phyloP scores from a whole-genome alignment of 1,140 invertebrate genomes.

The Drosophila leontia region DNA sequence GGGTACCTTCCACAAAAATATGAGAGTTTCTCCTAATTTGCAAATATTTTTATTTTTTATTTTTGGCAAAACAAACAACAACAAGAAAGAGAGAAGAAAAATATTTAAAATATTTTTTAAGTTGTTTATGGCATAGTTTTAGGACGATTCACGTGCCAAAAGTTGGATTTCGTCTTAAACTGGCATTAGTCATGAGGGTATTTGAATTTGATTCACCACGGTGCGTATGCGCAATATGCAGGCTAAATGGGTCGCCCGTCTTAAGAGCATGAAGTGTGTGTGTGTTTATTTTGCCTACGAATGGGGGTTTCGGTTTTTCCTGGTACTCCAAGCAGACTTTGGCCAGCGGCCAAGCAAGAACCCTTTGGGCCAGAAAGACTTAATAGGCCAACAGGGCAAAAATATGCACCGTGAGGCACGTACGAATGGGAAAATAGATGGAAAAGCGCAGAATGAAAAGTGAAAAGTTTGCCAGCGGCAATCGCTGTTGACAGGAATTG shows the following conservation, averaged over 20 bases:
- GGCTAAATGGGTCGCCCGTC: conserved; percentile 65
- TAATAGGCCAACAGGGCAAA: conserved; percentile 83
- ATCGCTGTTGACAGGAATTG: conserved; percentile 21
- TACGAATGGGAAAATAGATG: conserved; percentile 45
- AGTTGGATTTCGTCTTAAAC: conserved; percentile 57
- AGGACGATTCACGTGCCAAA: conserved; percentile 67
- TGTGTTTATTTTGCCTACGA: not conserved
- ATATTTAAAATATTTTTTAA: conserved; percentile 43
- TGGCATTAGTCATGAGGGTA: conserved; percentile 57
- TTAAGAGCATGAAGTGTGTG: conserved; percentile 2
- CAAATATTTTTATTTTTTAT: conserved; percentile 60
- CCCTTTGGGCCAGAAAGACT: conserved; percentile 52
- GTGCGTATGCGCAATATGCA: conserved; percentile 70
- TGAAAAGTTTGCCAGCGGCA: conserved; percentile 68
- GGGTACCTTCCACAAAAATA: conserved; percentile 29
- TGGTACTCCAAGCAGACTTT: conserved; percentile 46
- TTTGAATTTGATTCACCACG: conserved; percentile 55
- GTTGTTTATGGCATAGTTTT: conserved; percentile 57
- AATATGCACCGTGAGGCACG: conserved; percentile 52
- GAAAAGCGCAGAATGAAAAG: conserved; percentile 83
- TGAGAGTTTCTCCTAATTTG: conserved; percentile 82
- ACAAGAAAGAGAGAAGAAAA: conserved; percentile 26
- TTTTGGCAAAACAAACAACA: conserved; percentile 23
- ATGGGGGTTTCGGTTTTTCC: conserved; percentile 60
- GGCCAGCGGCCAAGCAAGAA: conserved; percentile 62